Base-by-base conservation (phyloP, 2,888 invertebrate genomes). In the Augochlorella aurata region DNA sequence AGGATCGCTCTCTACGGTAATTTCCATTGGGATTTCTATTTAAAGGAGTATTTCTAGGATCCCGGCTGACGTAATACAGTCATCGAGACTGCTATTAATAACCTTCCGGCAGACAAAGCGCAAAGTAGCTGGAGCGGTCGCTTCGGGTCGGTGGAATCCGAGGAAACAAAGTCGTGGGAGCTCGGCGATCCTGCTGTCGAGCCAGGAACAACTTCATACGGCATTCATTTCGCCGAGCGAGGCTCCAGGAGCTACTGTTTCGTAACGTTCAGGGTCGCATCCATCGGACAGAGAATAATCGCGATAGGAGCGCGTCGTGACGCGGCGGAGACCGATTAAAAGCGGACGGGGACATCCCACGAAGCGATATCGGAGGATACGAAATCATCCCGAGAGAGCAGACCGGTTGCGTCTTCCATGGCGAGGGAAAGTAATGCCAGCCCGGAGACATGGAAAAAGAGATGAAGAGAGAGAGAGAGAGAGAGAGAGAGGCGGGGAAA, bases 341-440 rank as follows among this genome's bases (percentile, higher is more conserved):
- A 49, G 24, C 67, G 16, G 47, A 65, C 47, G 47, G 67, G 16
- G 47, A 67, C 67, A 18, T 67, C 67, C 71, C 24, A 67, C 29
- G 49, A 65, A 67, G 76, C 44, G 70, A 70, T 2, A 24, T 82
- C 38, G 52, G 21, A 29, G 66, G 73, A 75, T 71, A 70, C 71
- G 71, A 82, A 79, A 87, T 87, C 81, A 79, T 78, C 61, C 44
- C 24, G 74, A 63, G 71, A 74, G 75, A 58, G 44, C n/a, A n/a
- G 69, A 68, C 69, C 71, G 58, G 44, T 63, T 72, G 3, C 38
- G 38, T 38, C 38, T 38, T 38, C 38, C 38, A 4, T 63, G 71
- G 45, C 38, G 63, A 82, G 58, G 68, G 81, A 89, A 89, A 88
- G 85, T 87, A 85, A 84, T 81, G 77, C 65, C 38, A 49, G 8